These are phyloP conservation scores for Folsomia manolachei DNA, from an alignment of 2,888 invertebrate genomes.

Conservation along the genomic window DNA sequence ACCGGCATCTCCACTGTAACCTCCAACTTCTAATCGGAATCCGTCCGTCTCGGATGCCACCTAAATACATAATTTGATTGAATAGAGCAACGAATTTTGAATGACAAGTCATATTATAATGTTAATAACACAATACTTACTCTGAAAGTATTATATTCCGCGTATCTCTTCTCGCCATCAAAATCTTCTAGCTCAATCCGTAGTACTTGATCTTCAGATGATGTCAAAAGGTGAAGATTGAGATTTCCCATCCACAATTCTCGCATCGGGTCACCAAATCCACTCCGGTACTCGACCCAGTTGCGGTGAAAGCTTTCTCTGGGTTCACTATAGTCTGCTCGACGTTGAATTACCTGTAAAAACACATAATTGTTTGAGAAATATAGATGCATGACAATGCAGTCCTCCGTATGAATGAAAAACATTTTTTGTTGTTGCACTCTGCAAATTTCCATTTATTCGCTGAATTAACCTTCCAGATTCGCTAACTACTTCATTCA, in stretches of 20 bases:
- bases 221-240: constrained; percentile 88
- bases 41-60: constrained; percentile 88
- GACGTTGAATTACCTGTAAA: constrained; percentile 79
- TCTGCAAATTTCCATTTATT: too few species aligned
- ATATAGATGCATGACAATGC: too few species aligned
- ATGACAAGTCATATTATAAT: neutral
- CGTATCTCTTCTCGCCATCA: constrained; percentile 83
- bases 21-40: constrained; percentile 86
- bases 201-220: constrained; percentile 83
- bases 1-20: constrained; percentile 86
- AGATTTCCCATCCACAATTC: constrained; percentile 93
- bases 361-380: too few species aligned
- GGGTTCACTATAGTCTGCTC: constrained; percentile 82
- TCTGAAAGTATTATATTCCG: constrained; percentile 49
- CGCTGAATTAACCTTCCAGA: too few species aligned
- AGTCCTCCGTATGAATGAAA: too few species aligned
- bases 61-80: constrained; percentile 65
- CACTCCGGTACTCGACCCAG: constrained; percentile 90
- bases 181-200: constrained; percentile 87
- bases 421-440: too few species aligned
- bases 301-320: constrained; percentile 87
- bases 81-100: too few species aligned
- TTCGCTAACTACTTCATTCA: too few species aligned
- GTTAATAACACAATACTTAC: constrained; percentile 25
- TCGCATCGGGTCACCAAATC: constrained; percentile 83